phyloP scores from a whole-genome alignment of 2,888 invertebrate species.

The Polyommatus iphigenia region DNA sequence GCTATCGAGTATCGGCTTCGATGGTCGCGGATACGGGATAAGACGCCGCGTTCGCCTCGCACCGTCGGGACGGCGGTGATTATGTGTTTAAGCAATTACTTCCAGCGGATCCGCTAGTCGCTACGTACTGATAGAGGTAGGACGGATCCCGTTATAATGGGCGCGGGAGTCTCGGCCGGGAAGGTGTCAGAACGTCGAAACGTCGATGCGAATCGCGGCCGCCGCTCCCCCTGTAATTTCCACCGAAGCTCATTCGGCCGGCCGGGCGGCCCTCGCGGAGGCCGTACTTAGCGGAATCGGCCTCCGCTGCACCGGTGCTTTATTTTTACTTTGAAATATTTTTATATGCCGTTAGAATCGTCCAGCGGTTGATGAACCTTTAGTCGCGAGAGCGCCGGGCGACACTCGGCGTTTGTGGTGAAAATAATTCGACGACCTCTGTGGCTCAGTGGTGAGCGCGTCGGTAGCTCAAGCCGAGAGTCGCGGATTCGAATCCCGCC shows the following conservation, averaged over 20 bases:
- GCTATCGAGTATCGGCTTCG: conserved; percentile 51
- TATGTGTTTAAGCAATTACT: conserved; percentile 73
- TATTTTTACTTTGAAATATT: conserved; percentile 29
- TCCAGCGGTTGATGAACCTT: conserved; percentile 26
- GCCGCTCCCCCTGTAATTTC: conserved; percentile 65
- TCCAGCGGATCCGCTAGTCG: conserved; percentile 48
- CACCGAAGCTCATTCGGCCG: conserved; percentile 51
- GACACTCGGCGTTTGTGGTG: conserved; percentile 1
- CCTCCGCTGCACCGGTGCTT: conserved; percentile 18
- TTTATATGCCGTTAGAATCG: conserved; percentile 28
- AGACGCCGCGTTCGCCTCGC: conserved; percentile 56
- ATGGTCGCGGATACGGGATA: conserved; percentile 54
- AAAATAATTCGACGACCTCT: too few species aligned
- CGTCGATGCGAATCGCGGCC: conserved; percentile 48
- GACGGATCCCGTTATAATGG: conserved; percentile 72
- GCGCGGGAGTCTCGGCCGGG: conserved; percentile 51
- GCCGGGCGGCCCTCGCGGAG: conserved; percentile 41
- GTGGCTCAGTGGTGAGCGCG: too few species aligned
- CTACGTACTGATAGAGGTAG: conserved; percentile 50
- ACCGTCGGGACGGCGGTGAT: conserved; percentile 56
- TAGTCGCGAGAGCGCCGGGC: not conserved
- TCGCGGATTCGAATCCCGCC: too few species aligned
- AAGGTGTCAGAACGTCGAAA: conserved; percentile 62
- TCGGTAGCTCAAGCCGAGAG: too few species aligned
- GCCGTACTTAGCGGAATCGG: conserved; percentile 34